These are phyloP conservation scores for Tenthredo notha DNA, from an alignment of 2,888 invertebrate species.

Conservation along the genomic window DNA sequence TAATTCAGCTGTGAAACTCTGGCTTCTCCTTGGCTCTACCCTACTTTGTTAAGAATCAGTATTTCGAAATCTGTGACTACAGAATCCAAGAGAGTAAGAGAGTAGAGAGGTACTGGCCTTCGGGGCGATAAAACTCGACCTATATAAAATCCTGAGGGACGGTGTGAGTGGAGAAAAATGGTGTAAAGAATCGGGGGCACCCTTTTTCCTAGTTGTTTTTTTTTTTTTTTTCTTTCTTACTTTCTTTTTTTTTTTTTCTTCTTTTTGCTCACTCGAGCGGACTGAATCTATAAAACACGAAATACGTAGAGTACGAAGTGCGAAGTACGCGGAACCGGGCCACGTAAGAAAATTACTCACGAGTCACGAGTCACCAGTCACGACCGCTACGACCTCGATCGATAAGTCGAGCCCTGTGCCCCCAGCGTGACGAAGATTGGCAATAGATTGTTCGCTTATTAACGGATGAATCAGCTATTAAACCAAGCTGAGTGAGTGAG, in stretches of 20 bases:
- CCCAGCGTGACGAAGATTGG: constrained; percentile 38
- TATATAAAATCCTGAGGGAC: neutral
- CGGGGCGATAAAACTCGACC: neutral
- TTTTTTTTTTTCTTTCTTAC: neutral
- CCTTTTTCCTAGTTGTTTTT: neutral
- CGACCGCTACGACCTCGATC: constrained; percentile 26
- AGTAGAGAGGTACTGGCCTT: neutral
- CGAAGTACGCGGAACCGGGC: constrained; percentile 21
- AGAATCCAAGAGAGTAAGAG: neutral
- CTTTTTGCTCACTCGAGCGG: neutral
- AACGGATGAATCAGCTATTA: constrained; percentile 41
- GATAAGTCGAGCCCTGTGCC: constrained; percentile 32
- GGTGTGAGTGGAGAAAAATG: constrained; percentile 5
- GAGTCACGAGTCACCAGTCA: constrained; percentile 32
- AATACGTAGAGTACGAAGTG: constrained; percentile 3
- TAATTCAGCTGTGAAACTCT: constrained; percentile 2
- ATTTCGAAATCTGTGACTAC: neutral
- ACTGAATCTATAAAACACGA: constrained; percentile 21
- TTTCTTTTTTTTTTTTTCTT: neutral
- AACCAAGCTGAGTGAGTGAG: neutral
- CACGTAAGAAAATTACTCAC: constrained; percentile 41
- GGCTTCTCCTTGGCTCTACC: neutral
- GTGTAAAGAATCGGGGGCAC: constrained; percentile 6
- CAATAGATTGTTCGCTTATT: constrained; percentile 43
- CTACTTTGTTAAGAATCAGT: neutral